These are phyloP conservation scores for Drosophila neocordata DNA, from an alignment of 1,140 invertebrate genomes.

Conservation along the genomic window DNA sequence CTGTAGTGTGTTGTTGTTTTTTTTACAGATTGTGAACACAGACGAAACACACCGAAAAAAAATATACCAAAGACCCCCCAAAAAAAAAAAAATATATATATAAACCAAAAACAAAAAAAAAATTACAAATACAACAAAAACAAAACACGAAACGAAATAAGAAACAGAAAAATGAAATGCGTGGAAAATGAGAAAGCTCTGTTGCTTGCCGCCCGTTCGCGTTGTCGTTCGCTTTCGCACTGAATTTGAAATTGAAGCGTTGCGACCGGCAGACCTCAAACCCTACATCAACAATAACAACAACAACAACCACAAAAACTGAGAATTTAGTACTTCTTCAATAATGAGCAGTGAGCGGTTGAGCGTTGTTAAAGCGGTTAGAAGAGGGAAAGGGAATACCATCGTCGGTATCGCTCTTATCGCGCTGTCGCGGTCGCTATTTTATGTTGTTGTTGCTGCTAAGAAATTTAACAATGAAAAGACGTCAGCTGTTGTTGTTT, in stretches of 20 bases:
- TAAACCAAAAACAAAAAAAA: conserved; percentile 17
- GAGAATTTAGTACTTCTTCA: conserved; percentile 27
- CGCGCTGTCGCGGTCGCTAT: not conserved
- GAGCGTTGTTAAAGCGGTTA: not conserved
- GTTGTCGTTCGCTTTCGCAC: conserved; percentile 61
- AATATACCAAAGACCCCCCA: conserved; percentile 1
- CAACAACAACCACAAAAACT: conserved; percentile 27
- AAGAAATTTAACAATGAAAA: conserved; percentile 13
- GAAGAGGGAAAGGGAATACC: not conserved
- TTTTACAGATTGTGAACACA: conserved; percentile 24
- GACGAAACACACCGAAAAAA: conserved; percentile 27
- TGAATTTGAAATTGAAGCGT: conserved; percentile 57
- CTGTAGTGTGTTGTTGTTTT: conserved; percentile 12
- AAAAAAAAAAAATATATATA: conserved; percentile 21
- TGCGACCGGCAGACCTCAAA: conserved; percentile 43
- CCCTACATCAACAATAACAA: conserved; percentile 12
- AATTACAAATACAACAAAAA: too few species aligned
- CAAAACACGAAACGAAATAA: conserved; percentile 23
- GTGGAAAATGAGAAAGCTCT: conserved; percentile 37
- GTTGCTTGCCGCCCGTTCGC: conserved; percentile 26
- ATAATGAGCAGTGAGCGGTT: not conserved
- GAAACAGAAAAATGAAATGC: conserved; percentile 28
- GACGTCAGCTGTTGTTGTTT: not conserved
- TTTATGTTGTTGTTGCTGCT: not conserved
- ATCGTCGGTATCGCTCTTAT: conserved; percentile 4